Evolutionary conservation across 2,797 vertebrate genomes (phyloP).

Genomic region (Pagetopsis macropterus): DNA sequence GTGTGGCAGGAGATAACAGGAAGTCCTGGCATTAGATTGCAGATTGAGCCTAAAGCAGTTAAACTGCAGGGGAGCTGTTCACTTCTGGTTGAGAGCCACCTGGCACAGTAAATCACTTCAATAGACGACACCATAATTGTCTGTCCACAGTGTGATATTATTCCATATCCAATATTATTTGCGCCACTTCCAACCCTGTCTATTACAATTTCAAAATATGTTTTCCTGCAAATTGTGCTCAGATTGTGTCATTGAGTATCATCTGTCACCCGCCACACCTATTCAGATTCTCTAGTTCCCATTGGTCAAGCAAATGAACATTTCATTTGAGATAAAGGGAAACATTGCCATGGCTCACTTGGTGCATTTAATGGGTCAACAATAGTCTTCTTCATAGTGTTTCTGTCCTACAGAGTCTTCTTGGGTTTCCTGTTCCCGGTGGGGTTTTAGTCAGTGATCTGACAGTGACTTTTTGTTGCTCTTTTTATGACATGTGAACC

Average conservation of each 20-base stretch:
- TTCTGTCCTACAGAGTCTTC: constrained; percentile 1
- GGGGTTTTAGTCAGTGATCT: constrained; percentile 20
- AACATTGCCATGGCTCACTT: constrained; percentile 29
- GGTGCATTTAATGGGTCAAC: constrained; percentile 34
- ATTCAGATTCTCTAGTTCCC: constrained; percentile 31
- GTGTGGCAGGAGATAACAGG: constrained; percentile 1
- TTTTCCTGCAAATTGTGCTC: constrained; percentile 50
- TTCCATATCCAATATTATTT: constrained; percentile 39
- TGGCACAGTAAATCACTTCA: constrained; percentile 41
- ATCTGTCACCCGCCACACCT: constrained; percentile 50
- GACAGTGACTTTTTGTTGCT: constrained; percentile 6
- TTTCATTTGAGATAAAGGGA: constrained; percentile 34
- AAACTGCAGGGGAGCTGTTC: constrained; percentile 17
- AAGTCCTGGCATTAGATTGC: constrained; percentile 20
- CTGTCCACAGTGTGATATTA: constrained; percentile 17
- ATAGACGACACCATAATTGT: constrained; percentile 38
- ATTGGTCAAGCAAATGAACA: constrained; percentile 47
- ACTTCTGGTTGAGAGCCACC: constrained; percentile 36
- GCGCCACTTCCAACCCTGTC: constrained; percentile 46
- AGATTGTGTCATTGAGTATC: constrained; percentile 39
- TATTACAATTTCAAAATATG: constrained; percentile 54
- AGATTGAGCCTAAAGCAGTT: constrained; percentile 34
- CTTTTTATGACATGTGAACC: constrained; percentile 36
- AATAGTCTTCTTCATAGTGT: not conserved
- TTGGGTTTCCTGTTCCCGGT: not conserved